A percentile compares a stretch with the other conserved stretches of the same genome.
Evolutionary conservation across 2,888 invertebrate genomes (phyloP).

Genomic region (Phengaris arion): DNA sequence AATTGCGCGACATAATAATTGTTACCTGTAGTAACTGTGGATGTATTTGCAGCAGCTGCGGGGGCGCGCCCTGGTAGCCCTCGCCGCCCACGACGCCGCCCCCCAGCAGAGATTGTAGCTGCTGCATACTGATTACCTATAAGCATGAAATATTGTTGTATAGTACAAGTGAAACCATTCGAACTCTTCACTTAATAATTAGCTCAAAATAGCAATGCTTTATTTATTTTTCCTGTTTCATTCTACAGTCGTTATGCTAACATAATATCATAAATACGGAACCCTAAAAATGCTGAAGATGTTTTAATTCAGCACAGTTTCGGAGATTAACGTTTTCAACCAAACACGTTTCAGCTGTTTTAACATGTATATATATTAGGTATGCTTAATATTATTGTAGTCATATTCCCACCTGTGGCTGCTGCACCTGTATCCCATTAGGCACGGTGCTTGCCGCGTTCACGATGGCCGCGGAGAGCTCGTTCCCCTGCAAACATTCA

Average conservation of each 20-base stretch:
- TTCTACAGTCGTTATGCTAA: not conserved
- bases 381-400: not conserved
- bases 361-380: no score
- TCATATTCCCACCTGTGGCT: constrained; percentile 60
- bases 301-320: no score
- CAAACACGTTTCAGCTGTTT: no score
- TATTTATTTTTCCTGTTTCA: not conserved
- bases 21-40: constrained; percentile 71
- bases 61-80: constrained; percentile 74
- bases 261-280: not conserved
- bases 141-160: constrained; percentile 30
- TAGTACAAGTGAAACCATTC: no score
- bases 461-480: constrained; percentile 73
- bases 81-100: constrained; percentile 71
- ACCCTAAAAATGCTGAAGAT: no score
- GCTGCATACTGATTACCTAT: constrained; percentile 79
- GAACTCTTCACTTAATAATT: no score
- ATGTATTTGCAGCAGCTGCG: constrained; percentile 71
- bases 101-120: constrained; percentile 76
- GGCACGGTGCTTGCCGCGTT: constrained; percentile 71
- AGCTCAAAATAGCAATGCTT: no score
- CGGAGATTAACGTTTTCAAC: no score
- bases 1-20: no score
- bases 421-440: constrained; percentile 73
- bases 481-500: constrained; percentile 65